Percentiles rank a stretch among this genome's conserved stretches.
Conservation (phyloP, 2,888 invertebrate genomes). For the Parasteatoda lunata region DNA sequence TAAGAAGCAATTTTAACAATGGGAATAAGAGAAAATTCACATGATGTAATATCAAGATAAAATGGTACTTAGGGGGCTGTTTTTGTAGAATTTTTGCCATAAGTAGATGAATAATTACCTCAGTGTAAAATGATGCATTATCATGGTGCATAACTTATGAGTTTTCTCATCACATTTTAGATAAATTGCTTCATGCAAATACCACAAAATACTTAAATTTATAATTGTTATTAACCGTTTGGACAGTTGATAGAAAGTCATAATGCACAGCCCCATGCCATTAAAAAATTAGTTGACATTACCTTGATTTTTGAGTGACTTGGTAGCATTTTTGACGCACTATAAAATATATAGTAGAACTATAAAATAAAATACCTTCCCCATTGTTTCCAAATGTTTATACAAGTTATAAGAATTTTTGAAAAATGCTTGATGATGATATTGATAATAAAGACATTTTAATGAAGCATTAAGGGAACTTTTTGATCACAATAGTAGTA, state of each 20-base stretch:
- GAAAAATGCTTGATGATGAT: neutral
- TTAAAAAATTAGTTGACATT: neutral
- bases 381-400: neutral
- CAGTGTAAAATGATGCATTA: neutral
- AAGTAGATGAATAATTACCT: neutral
- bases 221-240: neutral
- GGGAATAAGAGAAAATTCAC: neutral
- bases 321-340: too few relatives aligned
- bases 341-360: neutral
- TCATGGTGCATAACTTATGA: neutral
- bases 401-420: neutral
- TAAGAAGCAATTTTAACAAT: neutral
- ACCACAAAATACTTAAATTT: neutral
- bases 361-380: neutral
- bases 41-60: conserved; percentile 1
- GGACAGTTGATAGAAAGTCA: neutral
- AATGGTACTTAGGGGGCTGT: neutral
- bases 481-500: neutral
- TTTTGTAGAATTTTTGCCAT: neutral
- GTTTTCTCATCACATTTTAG: conserved; percentile 3
- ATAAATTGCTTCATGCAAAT: neutral
- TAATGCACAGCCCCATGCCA: neutral
- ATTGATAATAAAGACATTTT: neutral
- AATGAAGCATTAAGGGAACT: neutral
- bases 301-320: neutral